A percentile compares a stretch with the other conserved stretches of the same genome.
These are phyloP conservation scores for Rhea americana DNA, from an alignment of 2,113 vertebrate genomes.

Conservation along the genomic window DNA sequence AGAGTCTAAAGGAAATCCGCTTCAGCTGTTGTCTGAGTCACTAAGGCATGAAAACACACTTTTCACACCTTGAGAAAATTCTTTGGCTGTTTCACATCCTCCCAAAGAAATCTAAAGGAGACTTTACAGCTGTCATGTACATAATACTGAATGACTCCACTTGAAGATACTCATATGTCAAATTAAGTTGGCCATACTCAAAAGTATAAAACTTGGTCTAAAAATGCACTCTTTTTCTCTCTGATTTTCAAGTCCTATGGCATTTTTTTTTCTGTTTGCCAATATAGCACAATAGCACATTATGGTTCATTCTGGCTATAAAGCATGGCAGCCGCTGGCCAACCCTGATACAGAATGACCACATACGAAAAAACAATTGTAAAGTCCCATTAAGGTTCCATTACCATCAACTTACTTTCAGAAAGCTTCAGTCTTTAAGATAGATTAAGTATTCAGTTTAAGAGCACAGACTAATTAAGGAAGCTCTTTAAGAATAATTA, in stretches of 20 bases:
- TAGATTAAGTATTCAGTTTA: background rate
- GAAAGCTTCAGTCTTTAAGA: background rate
- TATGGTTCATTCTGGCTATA: background rate
- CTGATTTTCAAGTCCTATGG: background rate
- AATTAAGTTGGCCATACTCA: background rate
- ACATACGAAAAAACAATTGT: background rate
- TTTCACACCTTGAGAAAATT: background rate
- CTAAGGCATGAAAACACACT: background rate
- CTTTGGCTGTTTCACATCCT: background rate
- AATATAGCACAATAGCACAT: background rate
- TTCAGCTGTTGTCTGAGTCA: slow-evolving; percentile 31
- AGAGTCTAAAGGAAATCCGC: background rate
- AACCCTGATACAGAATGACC: background rate
- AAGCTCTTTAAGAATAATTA: background rate
- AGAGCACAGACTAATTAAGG: background rate
- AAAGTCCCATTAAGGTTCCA: background rate
- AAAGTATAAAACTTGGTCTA: background rate
- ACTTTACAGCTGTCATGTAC: background rate
- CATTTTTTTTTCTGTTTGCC: background rate
- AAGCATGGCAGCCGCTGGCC: background rate
- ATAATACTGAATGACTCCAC: background rate
- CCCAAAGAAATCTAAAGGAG: background rate
- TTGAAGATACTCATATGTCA: rapidly evolving
- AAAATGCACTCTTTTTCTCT: background rate
- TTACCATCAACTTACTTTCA: background rate